Conservation (phyloP, 2,113 vertebrate genomes). For the Nothobranchius furzeri region DNA sequence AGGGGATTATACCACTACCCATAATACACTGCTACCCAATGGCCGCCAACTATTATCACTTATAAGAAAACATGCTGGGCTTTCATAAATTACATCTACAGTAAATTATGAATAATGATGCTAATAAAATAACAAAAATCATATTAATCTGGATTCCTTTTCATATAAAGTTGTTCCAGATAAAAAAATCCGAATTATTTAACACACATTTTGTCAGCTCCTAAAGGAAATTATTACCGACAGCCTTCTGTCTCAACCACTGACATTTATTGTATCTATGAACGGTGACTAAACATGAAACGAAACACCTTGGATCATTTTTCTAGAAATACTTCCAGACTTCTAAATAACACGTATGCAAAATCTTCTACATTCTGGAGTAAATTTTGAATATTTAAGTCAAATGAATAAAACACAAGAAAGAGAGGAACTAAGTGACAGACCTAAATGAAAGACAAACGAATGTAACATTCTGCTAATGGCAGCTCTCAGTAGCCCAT, state of each 20-base stretch:
- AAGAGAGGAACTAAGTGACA: background rate
- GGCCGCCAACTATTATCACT: background rate
- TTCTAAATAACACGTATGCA: background rate
- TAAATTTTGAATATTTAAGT: slow-evolving; percentile 9
- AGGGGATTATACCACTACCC: background rate
- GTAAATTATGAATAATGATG: background rate
- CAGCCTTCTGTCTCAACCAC: no score
- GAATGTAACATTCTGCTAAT: slow-evolving; percentile 4
- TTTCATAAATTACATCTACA: background rate
- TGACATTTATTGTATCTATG: no score
- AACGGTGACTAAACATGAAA: no score
- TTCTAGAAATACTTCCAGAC: background rate
- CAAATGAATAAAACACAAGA: slow-evolving; percentile 8
- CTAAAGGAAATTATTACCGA: no score
- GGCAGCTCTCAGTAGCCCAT: background rate
- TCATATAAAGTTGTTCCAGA: background rate
- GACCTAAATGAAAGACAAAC: slow-evolving; percentile 18
- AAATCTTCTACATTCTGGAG: background rate
- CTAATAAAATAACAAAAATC: background rate
- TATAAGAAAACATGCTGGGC: no score
- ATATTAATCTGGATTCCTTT: background rate
- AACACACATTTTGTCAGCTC: no score
- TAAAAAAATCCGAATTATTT: no score
- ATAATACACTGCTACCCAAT: background rate
- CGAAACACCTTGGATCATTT: no score